Conservation (phyloP, 2,113 vertebrate genomes). For the Oncorhynchus keta region DNA sequence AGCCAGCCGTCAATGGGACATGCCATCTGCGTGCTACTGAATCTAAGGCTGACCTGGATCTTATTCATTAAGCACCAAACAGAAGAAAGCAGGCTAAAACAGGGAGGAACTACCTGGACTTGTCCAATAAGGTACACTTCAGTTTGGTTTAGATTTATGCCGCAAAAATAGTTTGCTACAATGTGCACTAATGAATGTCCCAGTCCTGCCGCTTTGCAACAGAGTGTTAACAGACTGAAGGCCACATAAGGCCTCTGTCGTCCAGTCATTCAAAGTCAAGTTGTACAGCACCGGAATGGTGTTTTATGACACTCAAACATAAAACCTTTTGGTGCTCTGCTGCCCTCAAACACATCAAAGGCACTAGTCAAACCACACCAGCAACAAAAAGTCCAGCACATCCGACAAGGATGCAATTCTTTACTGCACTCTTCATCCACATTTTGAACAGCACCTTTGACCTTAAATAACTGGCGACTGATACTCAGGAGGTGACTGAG, state of each 20-base stretch:
- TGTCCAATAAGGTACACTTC: too few relatives aligned
- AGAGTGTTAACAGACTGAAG: slow-evolving; percentile 5
- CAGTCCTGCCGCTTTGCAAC: not conserved
- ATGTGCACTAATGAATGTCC: not conserved
- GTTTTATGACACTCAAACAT: slow-evolving; percentile 1
- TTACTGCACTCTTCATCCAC: not conserved
- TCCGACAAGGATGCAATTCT: not conserved
- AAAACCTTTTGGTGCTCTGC: not conserved
- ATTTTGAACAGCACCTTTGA: not conserved
- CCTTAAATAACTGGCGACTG: not conserved
- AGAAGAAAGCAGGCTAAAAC: too few relatives aligned
- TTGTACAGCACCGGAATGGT: not conserved
- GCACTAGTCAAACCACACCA: not conserved
- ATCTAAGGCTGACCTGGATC: too few relatives aligned
- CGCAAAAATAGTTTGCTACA: not conserved
- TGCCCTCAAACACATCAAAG: slow-evolving; percentile 9
- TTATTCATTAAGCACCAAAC: too few relatives aligned
- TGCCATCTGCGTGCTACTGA: not conserved
- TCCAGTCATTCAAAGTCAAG: slow-evolving; percentile 7
- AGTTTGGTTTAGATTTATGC: too few relatives aligned
- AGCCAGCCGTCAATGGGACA: not conserved
- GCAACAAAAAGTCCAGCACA: not conserved
- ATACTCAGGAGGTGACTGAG: too few relatives aligned
- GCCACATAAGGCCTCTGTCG: not conserved
- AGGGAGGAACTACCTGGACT: too few relatives aligned